A percentile compares a stretch with the other conserved stretches of the same genome.
These are phyloP conservation scores for Drosophila mimetica DNA, from an alignment of 2,888 invertebrate species.

Conservation along the genomic window DNA sequence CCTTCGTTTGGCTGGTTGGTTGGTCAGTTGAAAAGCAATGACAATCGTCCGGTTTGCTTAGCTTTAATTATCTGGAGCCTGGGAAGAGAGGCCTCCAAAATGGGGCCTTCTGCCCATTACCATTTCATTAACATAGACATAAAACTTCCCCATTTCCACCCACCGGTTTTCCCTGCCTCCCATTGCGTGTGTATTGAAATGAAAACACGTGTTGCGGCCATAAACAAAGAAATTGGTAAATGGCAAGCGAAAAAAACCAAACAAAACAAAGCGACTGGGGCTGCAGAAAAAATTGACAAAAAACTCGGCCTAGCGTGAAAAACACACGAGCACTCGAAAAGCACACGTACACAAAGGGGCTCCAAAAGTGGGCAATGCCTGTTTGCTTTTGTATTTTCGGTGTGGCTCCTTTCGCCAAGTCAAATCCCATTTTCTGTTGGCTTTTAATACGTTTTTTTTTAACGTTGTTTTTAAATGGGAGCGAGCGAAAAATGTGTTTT, in stretches of 20 bases:
- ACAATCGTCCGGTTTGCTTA: constrained; percentile 21
- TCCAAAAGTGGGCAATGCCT: constrained; percentile 40
- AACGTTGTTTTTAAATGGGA: background rate
- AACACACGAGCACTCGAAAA: constrained; percentile 28
- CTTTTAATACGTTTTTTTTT: constrained; percentile 24
- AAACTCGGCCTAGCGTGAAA: constrained; percentile 54
- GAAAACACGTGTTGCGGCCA: constrained; percentile 76
- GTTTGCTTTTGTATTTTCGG: constrained; percentile 28
- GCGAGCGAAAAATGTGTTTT: background rate
- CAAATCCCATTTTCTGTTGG: constrained; percentile 26
- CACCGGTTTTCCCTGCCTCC: constrained; percentile 13
- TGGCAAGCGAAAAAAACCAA: constrained; percentile 32
- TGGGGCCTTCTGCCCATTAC: constrained; percentile 55
- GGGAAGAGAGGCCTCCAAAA: constrained; percentile 12
- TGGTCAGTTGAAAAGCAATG: constrained; percentile 17
- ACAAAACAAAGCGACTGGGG: constrained; percentile 18
- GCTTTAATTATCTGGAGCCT: constrained; percentile 44
- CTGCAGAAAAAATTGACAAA: constrained; percentile 47
- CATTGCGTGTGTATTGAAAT: constrained; percentile 55
- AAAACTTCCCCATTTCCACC: constrained; percentile 47
- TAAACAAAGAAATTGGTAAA: constrained; percentile 76
- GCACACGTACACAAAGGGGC: constrained; percentile 26
- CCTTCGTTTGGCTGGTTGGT: constrained; percentile 10
- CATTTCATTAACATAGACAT: constrained; percentile 78
- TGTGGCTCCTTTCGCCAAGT: constrained; percentile 35